Percentiles rank a stretch among this genome's conserved stretches.
Evolutionary conservation across 2,888 invertebrate genomes (phyloP).

Genomic region (Pristionchus japonicus): DNA sequence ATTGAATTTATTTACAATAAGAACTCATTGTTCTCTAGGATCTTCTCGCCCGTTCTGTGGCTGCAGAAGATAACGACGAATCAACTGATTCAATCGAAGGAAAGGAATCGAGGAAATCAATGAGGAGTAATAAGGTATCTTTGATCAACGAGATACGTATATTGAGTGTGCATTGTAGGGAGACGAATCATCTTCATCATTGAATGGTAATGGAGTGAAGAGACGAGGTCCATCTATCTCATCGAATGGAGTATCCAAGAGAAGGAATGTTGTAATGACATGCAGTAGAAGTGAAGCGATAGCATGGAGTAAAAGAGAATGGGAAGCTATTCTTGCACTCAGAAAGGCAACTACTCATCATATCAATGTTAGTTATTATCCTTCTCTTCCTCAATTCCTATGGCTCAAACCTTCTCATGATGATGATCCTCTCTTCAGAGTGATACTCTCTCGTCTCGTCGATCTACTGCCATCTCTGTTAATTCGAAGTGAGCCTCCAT

Average conservation of each 20-base stretch:
- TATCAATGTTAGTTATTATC: not conserved
- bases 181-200: not conserved
- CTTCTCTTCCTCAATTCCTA: not conserved
- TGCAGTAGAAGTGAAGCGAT: conserved; percentile 4
- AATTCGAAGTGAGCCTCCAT: not conserved
- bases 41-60: not conserved
- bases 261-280: not conserved
- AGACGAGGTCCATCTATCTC: not conserved
- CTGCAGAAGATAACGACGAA: not conserved
- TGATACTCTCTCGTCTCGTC: not conserved
- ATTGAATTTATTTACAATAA: not conserved
- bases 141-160: not conserved
- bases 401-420: not conserved
- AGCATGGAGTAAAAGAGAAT: conserved; percentile 40
- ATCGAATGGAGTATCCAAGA: not conserved
- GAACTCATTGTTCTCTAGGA: not conserved
- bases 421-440: not conserved
- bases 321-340: conserved; percentile 40
- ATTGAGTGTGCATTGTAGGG: not conserved
- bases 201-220: not conserved
- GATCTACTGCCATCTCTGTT: not conserved
- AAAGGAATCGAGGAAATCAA: not conserved
- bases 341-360: conserved; percentile 21
- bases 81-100: not conserved
- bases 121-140: not conserved